phyloP scores from a whole-genome alignment of 2,888 invertebrate species.

The Ernsta delagoae region DNA sequence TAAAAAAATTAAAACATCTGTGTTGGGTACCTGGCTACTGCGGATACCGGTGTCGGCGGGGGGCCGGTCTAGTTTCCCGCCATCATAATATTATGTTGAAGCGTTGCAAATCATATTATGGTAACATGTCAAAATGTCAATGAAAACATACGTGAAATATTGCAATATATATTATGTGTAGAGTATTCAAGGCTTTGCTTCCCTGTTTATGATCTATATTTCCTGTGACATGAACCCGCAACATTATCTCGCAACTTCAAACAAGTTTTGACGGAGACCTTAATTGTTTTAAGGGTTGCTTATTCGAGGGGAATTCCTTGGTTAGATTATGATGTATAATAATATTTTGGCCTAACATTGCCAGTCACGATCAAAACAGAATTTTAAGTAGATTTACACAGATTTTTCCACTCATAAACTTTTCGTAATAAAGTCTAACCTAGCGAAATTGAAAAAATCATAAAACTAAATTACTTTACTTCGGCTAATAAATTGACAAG shows the following conservation, averaged over 20 bases:
- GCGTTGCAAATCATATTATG: too few species aligned
- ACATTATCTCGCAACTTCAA: constrained; percentile 10
- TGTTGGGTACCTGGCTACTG: background rate
- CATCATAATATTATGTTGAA: too few species aligned
- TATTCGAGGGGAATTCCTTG: background rate
- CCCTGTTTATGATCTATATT: constrained; percentile 6
- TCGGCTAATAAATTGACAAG: too few species aligned
- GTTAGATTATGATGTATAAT: constrained; percentile 2
- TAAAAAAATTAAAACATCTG: too few species aligned
- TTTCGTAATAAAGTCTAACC: too few species aligned
- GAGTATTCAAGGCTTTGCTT: background rate
- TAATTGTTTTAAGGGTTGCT: constrained; percentile 17
- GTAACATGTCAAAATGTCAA: too few species aligned
- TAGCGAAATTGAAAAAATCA: background rate
- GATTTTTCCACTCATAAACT: background rate
- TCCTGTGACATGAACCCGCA: constrained; percentile 12
- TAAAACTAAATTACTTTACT: too few species aligned
- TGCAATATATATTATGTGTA: background rate
- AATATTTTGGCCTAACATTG: background rate
- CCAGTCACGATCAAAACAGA: background rate
- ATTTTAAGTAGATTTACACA: background rate
- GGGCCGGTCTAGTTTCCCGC: background rate
- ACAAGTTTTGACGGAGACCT: constrained; percentile 14
- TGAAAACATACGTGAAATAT: too few species aligned
- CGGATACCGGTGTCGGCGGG: background rate